A percentile compares a stretch with the other conserved stretches of the same genome.
phyloP scores from a whole-genome alignment of 2,113 vertebrate genomes.

The Hemibagrus wyckioides region DNA sequence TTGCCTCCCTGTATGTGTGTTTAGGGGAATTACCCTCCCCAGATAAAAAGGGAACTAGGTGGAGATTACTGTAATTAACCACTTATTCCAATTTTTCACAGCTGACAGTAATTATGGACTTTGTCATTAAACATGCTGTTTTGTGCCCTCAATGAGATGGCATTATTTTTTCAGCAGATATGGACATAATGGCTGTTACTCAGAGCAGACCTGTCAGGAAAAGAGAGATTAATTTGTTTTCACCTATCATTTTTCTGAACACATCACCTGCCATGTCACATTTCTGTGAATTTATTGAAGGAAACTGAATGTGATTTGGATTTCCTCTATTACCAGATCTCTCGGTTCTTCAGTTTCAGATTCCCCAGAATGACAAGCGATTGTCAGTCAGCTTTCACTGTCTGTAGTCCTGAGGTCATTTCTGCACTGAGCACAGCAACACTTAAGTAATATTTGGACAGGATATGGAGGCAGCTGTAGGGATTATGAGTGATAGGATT shows the following conservation, averaged over 20 bases:
- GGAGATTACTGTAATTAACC: slow-evolving; percentile 3
- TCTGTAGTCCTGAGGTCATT: background rate
- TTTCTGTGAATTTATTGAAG: background rate
- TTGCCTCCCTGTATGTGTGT: background rate
- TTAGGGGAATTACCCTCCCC: background rate
- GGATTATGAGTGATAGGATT: background rate
- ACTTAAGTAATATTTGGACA: background rate
- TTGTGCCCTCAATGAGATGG: background rate
- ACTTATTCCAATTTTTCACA: background rate
- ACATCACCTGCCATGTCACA: background rate
- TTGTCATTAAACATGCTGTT: background rate
- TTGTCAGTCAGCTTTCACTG: background rate
- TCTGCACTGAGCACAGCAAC: background rate
- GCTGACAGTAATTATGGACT: background rate
- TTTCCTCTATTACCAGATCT: background rate
- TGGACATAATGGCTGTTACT: background rate
- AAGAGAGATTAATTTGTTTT: background rate
- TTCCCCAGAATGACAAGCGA: background rate
- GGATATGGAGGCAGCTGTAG: background rate
- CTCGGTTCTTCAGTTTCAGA: background rate
- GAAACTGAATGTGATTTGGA: background rate
- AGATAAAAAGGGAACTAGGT: background rate
- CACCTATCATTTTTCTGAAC: background rate
- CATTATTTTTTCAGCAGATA: background rate
- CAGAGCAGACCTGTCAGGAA: background rate